Conservation (phyloP, 2,888 invertebrate species). For the Auanema freiburgensis region DNA sequence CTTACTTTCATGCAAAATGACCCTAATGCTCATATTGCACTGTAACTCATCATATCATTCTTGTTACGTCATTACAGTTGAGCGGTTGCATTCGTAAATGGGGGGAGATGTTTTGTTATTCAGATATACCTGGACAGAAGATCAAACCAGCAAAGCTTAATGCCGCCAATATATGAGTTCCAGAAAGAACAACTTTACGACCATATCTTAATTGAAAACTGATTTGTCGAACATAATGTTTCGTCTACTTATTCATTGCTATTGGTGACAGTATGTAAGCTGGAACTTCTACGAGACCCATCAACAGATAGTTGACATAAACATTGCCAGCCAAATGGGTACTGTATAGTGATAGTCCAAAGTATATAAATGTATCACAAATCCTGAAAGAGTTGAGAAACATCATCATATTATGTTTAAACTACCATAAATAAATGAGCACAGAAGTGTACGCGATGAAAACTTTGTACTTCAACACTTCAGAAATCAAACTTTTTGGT, state of each 20-base stretch:
- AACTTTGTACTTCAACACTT: constrained; percentile 30
- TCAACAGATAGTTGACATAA: constrained; percentile 52
- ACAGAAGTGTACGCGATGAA: constrained; percentile 38
- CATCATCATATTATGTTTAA: constrained; percentile 5
- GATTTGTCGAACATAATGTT: neutral
- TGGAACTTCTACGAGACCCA: constrained; percentile 56
- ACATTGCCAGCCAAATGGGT: constrained; percentile 53
- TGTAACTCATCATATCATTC: too few relatives aligned
- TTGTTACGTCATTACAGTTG: too few relatives aligned
- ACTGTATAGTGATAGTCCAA: constrained; percentile 55
- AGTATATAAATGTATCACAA: constrained; percentile 55
- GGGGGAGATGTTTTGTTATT: neutral
- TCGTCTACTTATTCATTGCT: constrained; percentile 37
- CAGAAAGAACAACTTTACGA: constrained; percentile 2
- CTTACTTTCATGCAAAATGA: too few relatives aligned
- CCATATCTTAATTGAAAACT: constrained; percentile 8
- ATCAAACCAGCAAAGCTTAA: constrained; percentile 1
- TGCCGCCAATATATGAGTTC: constrained; percentile 4
- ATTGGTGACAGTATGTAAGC: constrained; percentile 50
- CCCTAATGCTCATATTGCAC: too few relatives aligned
- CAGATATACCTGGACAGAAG: neutral
- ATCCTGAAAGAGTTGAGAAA: constrained; percentile 28
- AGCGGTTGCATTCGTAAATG: constrained; percentile 13
- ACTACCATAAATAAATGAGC: constrained; percentile 46
- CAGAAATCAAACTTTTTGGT: neutral